Evolutionary conservation across 1,140 invertebrate species (phyloP).

Genomic region (Drosophila watanabei): DNA sequence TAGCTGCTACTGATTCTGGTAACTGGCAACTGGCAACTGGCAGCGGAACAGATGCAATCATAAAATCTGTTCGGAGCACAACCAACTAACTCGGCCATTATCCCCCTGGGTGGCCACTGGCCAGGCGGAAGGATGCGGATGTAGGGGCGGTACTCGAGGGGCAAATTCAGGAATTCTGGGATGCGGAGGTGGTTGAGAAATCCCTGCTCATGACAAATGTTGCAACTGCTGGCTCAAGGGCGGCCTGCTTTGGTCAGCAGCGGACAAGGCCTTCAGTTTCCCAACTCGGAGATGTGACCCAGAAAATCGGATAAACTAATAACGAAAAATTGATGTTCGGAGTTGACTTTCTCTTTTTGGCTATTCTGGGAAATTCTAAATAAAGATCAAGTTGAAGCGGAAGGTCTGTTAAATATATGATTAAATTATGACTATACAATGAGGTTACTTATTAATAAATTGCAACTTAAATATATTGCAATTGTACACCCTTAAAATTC

Average conservation of each 20-base stretch:
- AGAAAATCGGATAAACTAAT: conserved; percentile 1
- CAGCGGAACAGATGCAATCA: conserved; percentile 63
- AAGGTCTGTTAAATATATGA: background rate
- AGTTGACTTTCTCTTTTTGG: background rate
- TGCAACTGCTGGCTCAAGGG: conserved; percentile 32
- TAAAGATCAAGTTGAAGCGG: background rate
- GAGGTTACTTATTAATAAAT: background rate
- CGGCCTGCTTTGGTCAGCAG: conserved; percentile 19
- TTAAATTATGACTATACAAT: background rate
- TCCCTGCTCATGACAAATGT: conserved; percentile 70
- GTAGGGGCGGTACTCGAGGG: background rate
- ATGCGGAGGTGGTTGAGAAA: conserved; percentile 20
- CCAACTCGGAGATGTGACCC: background rate
- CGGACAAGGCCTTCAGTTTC: background rate
- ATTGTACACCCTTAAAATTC: background rate
- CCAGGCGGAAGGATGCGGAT: background rate
- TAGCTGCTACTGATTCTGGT: conserved; percentile 13
- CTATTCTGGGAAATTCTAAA: background rate
- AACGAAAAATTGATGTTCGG: conserved; percentile 19
- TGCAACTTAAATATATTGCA: background rate
- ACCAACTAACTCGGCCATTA: conserved; percentile 44
- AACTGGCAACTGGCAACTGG: conserved; percentile 27
- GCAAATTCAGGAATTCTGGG: background rate
- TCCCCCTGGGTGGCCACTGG: conserved; percentile 18
- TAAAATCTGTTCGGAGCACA: conserved; percentile 61